Percentiles rank a stretch among this genome's conserved stretches.
Conservation (phyloP, 2,888 invertebrate genomes). For the Sylvicola fuscatus region DNA sequence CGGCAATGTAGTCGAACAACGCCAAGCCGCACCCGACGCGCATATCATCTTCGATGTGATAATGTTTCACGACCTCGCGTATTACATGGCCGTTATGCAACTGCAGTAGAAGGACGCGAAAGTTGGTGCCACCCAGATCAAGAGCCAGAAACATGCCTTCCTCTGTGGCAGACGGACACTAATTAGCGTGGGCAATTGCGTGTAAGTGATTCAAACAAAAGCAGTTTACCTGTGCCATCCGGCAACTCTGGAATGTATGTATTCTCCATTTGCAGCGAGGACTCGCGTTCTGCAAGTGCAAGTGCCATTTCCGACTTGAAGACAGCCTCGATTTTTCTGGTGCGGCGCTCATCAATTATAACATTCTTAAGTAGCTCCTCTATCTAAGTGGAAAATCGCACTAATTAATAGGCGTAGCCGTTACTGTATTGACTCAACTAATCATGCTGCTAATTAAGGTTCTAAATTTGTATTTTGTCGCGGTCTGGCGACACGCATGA, state of each 20-base stretch:
- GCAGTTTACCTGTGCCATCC: slow-evolving; percentile 37
- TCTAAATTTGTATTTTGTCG: no score
- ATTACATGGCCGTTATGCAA: slow-evolving; percentile 32
- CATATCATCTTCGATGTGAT: slow-evolving; percentile 36
- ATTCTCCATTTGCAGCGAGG: slow-evolving; percentile 56
- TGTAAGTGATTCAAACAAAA: not conserved
- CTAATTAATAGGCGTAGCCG: no score
- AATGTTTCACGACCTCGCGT: slow-evolving; percentile 39
- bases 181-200: not conserved
- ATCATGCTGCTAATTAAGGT: no score
- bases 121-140: slow-evolving; percentile 68
- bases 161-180: no score
- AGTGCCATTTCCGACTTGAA: slow-evolving; percentile 41
- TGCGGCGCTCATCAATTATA: no score
- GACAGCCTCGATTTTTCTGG: no score
- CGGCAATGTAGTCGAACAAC: slow-evolving; percentile 55
- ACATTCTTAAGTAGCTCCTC: no score
- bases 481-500: no score
- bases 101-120: slow-evolving; percentile 46
- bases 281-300: slow-evolving; percentile 38
- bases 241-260: slow-evolving; percentile 54
- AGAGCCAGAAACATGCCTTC: slow-evolving; percentile 53
- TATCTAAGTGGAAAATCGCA: no score
- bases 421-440: no score
- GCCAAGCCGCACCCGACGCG: slow-evolving; percentile 38